Percentiles rank a stretch among this genome's conserved stretches.
These are phyloP conservation scores for Brachionus rotundiformis DNA, from an alignment of 1,140 invertebrate species.

Conservation along the genomic window DNA sequence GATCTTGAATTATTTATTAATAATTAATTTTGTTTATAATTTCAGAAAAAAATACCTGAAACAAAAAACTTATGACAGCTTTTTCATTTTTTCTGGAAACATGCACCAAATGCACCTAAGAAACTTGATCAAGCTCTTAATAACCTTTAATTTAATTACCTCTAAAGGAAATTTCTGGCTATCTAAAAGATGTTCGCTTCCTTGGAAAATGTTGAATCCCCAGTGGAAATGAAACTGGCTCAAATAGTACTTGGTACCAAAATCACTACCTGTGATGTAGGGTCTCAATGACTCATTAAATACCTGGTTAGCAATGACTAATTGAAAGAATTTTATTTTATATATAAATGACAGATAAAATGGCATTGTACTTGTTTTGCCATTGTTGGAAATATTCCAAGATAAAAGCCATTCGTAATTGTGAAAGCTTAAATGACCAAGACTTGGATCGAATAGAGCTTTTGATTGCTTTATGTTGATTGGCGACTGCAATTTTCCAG, in stretches of 20 bases:
- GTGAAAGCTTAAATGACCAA: constrained; percentile 54
- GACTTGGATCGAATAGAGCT: constrained; percentile 53
- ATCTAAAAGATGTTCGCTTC: constrained; percentile 31
- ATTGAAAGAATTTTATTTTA: too few relatives aligned
- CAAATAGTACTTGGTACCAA: constrained; percentile 6
- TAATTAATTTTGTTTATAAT: not conserved
- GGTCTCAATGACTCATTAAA: not conserved
- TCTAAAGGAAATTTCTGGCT: constrained; percentile 50
- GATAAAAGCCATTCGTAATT: constrained; percentile 53
- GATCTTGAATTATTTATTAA: not conserved
- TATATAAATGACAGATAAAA: not conserved
- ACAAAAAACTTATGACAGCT: constrained; percentile 15
- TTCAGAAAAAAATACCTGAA: constrained; percentile 41
- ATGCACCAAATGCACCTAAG: constrained; percentile 40
- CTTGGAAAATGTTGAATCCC: constrained; percentile 51
- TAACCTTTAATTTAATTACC: too few relatives aligned
- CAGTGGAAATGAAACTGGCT: constrained; percentile 52
- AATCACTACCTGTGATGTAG: constrained; percentile 35
- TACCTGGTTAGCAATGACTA: constrained; percentile 17
- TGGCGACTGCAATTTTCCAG: constrained; percentile 37
- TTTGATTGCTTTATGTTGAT: constrained; percentile 52
- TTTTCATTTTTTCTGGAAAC: not conserved
- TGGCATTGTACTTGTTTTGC: constrained; percentile 48
- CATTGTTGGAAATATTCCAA: constrained; percentile 55
- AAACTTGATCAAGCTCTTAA: not conserved